These are phyloP conservation scores for Cephonodes hylas DNA, from an alignment of 2,888 invertebrate species.

Conservation along the genomic window DNA sequence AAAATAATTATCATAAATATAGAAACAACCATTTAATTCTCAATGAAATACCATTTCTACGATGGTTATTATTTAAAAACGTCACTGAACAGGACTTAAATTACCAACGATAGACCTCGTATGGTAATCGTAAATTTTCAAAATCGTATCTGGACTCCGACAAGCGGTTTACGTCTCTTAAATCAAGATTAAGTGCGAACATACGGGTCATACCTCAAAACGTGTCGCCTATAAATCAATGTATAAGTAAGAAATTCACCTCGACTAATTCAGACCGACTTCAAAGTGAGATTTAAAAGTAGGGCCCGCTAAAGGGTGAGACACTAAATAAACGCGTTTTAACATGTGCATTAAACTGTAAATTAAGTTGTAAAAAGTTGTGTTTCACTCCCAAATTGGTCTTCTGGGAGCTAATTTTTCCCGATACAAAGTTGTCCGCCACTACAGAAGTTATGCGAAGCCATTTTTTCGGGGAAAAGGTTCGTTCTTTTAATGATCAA, in stretches of 20 bases:
- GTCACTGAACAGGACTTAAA: slow-evolving; percentile 18
- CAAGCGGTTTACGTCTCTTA: slow-evolving; percentile 63
- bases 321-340: slow-evolving; percentile 36
- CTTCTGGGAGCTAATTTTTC: slow-evolving; percentile 33
- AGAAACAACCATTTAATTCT: not conserved
- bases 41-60: not conserved
- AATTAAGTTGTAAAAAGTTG: slow-evolving; percentile 34
- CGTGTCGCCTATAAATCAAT: slow-evolving; percentile 69
- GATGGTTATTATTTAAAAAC: not conserved
- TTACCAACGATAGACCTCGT: slow-evolving; percentile 35
- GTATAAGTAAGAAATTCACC: slow-evolving; percentile 68
- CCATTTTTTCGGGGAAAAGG: not conserved
- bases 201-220: slow-evolving; percentile 70
- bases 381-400: slow-evolving; percentile 34
- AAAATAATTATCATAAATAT: no score
- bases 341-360: slow-evolving; percentile 36
- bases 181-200: slow-evolving; percentile 73
- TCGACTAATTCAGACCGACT: slow-evolving; percentile 62
- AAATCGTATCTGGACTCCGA: slow-evolving; percentile 54
- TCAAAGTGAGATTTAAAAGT: slow-evolving; percentile 63
- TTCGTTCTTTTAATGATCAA: not conserved
- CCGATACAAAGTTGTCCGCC: slow-evolving; percentile 19
- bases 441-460: slow-evolving; percentile 3
- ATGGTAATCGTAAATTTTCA: slow-evolving; percentile 63
- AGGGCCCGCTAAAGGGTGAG: slow-evolving; percentile 42